phyloP scores from a whole-genome alignment of 23 tunicate genomes.

The Diplosoma virens region DNA sequence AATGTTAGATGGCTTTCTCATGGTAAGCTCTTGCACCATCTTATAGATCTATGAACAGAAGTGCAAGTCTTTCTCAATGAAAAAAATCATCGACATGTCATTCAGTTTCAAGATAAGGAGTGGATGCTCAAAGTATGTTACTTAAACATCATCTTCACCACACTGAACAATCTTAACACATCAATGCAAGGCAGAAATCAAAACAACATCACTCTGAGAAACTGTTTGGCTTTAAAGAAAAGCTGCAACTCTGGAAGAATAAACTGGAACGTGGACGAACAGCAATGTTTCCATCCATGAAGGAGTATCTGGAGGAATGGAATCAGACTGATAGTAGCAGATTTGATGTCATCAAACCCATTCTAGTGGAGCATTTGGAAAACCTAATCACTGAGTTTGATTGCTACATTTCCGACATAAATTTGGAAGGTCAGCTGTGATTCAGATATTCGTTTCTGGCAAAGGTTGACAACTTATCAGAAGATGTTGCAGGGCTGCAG shows the following conservation, averaged over 20 bases:
- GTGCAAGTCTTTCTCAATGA: conserved; percentile 51
- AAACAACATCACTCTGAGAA: conserved; percentile 38
- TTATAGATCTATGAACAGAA: conserved; percentile 54
- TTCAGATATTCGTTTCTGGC: background rate
- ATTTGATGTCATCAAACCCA: conserved; percentile 35
- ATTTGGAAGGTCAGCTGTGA: conserved; percentile 8
- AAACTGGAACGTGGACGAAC: conserved; percentile 47
- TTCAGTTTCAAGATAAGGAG: conserved; percentile 25
- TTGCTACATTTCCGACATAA: background rate
- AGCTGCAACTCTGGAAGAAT: conserved; percentile 46
- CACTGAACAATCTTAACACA: background rate
- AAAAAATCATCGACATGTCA: conserved; percentile 29
- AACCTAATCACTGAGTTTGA: conserved; percentile 38
- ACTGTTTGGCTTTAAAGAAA: conserved; percentile 60
- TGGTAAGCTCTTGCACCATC: conserved; percentile 44
- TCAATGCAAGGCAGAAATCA: conserved; percentile 61
- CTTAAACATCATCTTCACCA: conserved; percentile 13
- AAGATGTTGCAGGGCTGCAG: too few species aligned
- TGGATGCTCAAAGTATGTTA: conserved; percentile 44
- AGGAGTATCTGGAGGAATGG: conserved; percentile 57
- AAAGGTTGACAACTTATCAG: too few species aligned
- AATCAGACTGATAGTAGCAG: conserved; percentile 25
- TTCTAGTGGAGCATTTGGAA: conserved; percentile 45
- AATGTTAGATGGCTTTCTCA: conserved; percentile 43
- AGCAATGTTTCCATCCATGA: conserved; percentile 46